phyloP scores from a whole-genome alignment of 2,888 invertebrate genomes.

The Gastrophysa polygoni region DNA sequence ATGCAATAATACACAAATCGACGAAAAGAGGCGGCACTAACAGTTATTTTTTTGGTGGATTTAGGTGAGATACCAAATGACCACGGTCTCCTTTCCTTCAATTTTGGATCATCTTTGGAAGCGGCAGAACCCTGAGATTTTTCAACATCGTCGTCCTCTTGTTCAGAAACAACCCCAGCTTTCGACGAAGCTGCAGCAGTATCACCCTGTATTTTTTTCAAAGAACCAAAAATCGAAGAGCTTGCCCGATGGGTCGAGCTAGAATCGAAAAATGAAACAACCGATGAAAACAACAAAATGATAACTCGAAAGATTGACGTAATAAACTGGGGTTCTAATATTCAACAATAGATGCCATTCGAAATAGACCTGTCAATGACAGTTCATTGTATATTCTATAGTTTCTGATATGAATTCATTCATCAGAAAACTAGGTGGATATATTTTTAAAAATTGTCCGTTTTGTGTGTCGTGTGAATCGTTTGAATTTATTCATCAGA shows the following conservation, averaged over 20 bases:
- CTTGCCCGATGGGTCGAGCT: conserved; percentile 5
- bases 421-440: too few relatives aligned
- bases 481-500: too few relatives aligned
- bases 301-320: too few relatives aligned
- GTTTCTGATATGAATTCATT: too few relatives aligned
- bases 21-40: conserved; percentile 11
- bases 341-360: too few relatives aligned
- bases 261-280: not conserved
- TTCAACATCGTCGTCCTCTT: conserved; percentile 20
- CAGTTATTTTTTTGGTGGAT: conserved; percentile 20
- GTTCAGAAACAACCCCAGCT: conserved; percentile 12
- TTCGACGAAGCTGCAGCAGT: conserved; percentile 13
- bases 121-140: not conserved
- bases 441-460: too few relatives aligned
- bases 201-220: conserved; percentile 22
- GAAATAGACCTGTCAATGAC: too few relatives aligned
- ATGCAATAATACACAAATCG: not conserved
- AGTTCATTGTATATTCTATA: too few relatives aligned
- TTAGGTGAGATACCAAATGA: conserved; percentile 21
- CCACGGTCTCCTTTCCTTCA: conserved; percentile 28
- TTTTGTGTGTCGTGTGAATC: too few relatives aligned
- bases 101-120: conserved; percentile 11
- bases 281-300: too few relatives aligned
- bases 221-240: conserved; percentile 16
- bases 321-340: too few relatives aligned